Base-by-base conservation (phyloP, 2,888 invertebrate species). In the Tetranychus piercei region DNA sequence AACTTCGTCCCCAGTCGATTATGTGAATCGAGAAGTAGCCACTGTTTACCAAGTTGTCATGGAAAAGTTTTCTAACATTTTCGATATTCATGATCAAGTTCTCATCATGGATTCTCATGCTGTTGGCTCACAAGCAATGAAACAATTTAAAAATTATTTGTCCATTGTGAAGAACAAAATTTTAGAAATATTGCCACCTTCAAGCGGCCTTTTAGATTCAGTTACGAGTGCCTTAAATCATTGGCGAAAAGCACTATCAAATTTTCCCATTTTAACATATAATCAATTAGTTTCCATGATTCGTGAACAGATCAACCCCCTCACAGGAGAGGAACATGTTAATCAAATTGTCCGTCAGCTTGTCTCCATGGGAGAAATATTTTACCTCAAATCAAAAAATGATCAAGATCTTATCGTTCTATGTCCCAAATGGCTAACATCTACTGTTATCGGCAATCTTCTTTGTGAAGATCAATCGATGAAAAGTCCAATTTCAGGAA, bases 381-480 rank as follows among this genome's bases (percentile, higher is more conserved):
- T 87, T 45, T 87, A 87, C 78, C 82, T 88, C 76, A 85, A 86
- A 75, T 83, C 85, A 4, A 75, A 75, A 20, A 72, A 34, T 64
- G 74, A 73, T 77, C 84, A 85, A 44, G 87, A 89, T 81, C 83
- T 88, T 76, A 85, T 89, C 15, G 86, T 89, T 44, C 81, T 89
- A 75, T 86, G 85, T 79, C 86, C 88, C 1, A 85, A 85, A 75
- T 89, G 89, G 89, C 82, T 89, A 74, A 88, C 88, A 80, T 83
- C 83, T 44, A 86, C 87, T 78, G 84, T 89, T 23, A 83, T 89
- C 73, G 89, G 89, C 2, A 86, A 87, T 72, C 70, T 90, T 71
- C 82, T 90, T 11, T 71, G 44, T 34, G n/a, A 20, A 5, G 74
- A 76, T 82, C 82, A 8, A 82, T 83, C 76, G 82, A 83, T 76